A percentile compares a stretch with the other conserved stretches of the same genome.
These are phyloP conservation scores for Andrena marginata DNA, from an alignment of 2,888 invertebrate species.

Conservation along the genomic window DNA sequence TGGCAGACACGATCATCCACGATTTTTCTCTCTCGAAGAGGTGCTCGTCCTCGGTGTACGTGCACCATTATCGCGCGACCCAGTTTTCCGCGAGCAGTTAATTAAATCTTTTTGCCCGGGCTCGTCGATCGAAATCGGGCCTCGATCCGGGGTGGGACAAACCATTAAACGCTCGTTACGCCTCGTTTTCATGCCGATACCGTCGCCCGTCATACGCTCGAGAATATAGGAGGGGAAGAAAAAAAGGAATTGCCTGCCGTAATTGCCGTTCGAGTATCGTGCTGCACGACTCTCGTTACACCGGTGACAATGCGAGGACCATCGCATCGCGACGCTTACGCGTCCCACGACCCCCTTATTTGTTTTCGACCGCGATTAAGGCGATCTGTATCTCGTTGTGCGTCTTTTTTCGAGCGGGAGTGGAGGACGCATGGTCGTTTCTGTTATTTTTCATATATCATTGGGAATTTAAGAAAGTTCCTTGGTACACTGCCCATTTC, in stretches of 20 bases:
- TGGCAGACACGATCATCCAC: background rate
- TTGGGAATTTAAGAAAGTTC: background rate
- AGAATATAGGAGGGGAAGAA: slow-evolving; percentile 20
- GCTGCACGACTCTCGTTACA: slow-evolving; percentile 15
- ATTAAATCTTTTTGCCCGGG: slow-evolving; percentile 62
- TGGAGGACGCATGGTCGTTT: background rate
- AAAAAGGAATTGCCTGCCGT: slow-evolving; percentile 14
- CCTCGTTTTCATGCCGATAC: slow-evolving; percentile 49
- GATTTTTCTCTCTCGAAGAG: slow-evolving; percentile 20
- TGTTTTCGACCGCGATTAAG: slow-evolving; percentile 25
- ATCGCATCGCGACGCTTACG: background rate
- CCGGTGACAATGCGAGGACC: slow-evolving; percentile 31
- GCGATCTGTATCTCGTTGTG: background rate
- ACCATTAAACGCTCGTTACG: slow-evolving; percentile 64
- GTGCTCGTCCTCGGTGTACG: slow-evolving; percentile 19
- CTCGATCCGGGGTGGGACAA: slow-evolving; percentile 33
- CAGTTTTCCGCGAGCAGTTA: slow-evolving; percentile 61
- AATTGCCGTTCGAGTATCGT: slow-evolving; percentile 30
- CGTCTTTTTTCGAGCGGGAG: background rate
- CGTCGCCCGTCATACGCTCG: slow-evolving; percentile 15
- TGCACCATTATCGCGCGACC: slow-evolving; percentile 66
- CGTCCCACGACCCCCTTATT: background rate
- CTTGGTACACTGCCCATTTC: background rate
- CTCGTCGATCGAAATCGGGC: slow-evolving; percentile 39
- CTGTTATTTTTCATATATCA: background rate